These are phyloP conservation scores for Stenchaetothrips biformis DNA, from an alignment of 2,888 invertebrate species.

Conservation along the genomic window DNA sequence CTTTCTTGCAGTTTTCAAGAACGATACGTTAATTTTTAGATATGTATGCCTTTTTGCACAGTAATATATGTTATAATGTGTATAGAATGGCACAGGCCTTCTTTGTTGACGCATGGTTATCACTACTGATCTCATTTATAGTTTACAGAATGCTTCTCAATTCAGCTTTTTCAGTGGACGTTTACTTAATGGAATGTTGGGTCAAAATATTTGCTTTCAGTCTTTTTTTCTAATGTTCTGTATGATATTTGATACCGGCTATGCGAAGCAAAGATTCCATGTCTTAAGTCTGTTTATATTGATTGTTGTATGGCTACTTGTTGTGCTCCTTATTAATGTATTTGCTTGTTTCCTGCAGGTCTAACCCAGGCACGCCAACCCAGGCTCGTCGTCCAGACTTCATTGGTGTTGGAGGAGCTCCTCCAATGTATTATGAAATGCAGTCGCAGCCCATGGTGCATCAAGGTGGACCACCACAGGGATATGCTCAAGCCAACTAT, in stretches of 20 bases:
- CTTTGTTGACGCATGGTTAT: background rate
- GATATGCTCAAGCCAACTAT: background rate
- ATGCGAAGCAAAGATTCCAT: too few species aligned
- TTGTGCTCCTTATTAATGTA: background rate
- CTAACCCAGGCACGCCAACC: conserved; percentile 87
- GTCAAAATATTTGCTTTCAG: background rate
- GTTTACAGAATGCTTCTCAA: conserved; percentile 23
- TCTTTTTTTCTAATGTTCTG: too few species aligned
- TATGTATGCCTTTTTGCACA: too few species aligned
- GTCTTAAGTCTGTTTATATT: too few species aligned
- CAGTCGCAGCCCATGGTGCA: conserved; percentile 36
- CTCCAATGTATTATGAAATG: conserved; percentile 44
- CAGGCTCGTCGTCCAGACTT: conserved; percentile 84
- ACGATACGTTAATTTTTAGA: too few species aligned
- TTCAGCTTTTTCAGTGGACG: conserved; percentile 36
- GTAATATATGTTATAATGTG: too few species aligned
- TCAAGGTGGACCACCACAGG: background rate
- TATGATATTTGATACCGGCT: too few species aligned
- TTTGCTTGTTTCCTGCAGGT: conserved; percentile 54
- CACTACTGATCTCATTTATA: conserved; percentile 12
- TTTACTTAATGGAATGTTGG: conserved; percentile 29
- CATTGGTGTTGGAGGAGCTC: conserved; percentile 58
- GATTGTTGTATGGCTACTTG: too few species aligned
- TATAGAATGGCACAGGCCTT: too few species aligned
- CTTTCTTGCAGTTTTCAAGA: too few species aligned